Base-by-base conservation (phyloP, 2,888 invertebrate genomes). In the Beris morrisii region DNA sequence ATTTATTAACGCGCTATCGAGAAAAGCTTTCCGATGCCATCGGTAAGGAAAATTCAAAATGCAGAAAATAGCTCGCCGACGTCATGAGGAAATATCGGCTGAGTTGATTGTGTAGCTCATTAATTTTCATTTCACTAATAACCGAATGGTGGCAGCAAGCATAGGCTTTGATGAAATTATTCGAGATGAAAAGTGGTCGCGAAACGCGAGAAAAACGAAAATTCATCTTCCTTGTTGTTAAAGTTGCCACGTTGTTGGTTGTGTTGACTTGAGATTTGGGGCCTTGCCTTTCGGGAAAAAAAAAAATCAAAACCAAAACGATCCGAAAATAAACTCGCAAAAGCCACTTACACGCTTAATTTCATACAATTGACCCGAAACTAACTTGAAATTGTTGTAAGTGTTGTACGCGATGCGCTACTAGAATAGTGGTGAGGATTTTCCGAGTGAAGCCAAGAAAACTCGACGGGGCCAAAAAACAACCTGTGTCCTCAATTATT, bases 401-500 rank as follows among this genome's bases (percentile, higher is more conserved):
- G 48, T 11, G 7, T n/a, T 48, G 48, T 48, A 48, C 5, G 48
- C 44, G 7, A 48, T 5, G n/a, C n/a, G 13, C n/a, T n/a, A n/a
- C 15, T 15, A n/a, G 30, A 22, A 22, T 13, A 13, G 32, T 32
- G n/a, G 50, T 48, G 48, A 59, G 46, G 46, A 59, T 32, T 59
- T 50, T 50, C 46, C 50, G 59, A 48, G 11, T 7, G 31, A 4
- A 59, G 59, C 59, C 59, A 59, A 5, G 38, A 50, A 59, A 50
- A 48, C 12, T 48, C 32, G 59, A 48, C 50, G 59, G 38, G 38
- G 50, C 59, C 15, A 59, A 15, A 48, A 22, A 59, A 15, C 59
- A 59, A 59, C 59, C 59, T 59, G 59, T 50, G 59, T 50, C 61
- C 50, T 50, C 43, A 61, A 61, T 61, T 52, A 50, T 61, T 52